Conservation (phyloP, 2,113 vertebrate species). For the Pseudolaguvia tuberculata region DNA sequence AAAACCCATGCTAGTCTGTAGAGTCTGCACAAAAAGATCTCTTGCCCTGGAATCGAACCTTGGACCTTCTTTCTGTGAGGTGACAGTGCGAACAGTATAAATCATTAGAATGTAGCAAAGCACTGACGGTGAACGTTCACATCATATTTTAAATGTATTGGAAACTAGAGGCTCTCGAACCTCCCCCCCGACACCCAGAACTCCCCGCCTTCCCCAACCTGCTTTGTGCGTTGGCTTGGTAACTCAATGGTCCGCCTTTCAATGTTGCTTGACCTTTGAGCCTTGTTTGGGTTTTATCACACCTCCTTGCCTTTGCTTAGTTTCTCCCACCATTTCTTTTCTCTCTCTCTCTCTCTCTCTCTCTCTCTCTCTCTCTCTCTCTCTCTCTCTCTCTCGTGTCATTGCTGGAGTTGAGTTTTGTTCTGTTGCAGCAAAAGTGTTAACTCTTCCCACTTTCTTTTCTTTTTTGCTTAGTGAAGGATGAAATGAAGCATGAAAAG, state of each 20-base stretch:
- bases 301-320: conserved; percentile 29
- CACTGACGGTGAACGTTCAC: not conserved
- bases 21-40: too few species aligned
- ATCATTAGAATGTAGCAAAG: not conserved
- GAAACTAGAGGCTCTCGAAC: conserved; percentile 3
- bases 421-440: conserved; percentile 14
- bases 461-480: conserved; percentile 35
- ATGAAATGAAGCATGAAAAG: conserved; percentile 58
- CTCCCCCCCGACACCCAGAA: too few species aligned
- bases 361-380: conserved; percentile 31
- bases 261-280: conserved; percentile 63
- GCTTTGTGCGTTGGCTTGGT: conserved; percentile 68
- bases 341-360: not conserved
- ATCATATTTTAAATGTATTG: not conserved
- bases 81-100: not conserved
- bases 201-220: not conserved
- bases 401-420: conserved; percentile 13
- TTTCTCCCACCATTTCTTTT: conserved; percentile 33
- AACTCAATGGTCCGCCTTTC: conserved; percentile 63
- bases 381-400: conserved; percentile 2
- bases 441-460: not conserved
- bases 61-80: too few species aligned
- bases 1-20: too few species aligned
- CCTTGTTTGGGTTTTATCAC: conserved; percentile 53
- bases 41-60: too few species aligned